Base-by-base conservation (phyloP, 2,113 vertebrate genomes). In the Mystacornis crossleyi region DNA sequence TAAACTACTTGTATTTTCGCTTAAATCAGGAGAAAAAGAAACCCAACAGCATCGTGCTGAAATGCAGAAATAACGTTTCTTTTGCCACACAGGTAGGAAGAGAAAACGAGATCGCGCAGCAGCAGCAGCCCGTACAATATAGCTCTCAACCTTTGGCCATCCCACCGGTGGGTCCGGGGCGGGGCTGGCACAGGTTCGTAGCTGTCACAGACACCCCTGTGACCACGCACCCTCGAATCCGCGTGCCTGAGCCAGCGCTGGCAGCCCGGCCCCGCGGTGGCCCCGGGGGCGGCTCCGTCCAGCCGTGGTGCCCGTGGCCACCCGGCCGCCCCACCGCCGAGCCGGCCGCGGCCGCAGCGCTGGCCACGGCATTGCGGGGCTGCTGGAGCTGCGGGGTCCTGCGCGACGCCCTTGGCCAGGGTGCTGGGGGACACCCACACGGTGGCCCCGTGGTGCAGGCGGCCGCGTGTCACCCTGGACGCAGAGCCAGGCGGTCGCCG, bases 391-490 rank as follows among this genome's bases (percentile, higher is more conserved):
- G n/a, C n/a, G n/a, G n/a, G n/a, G 10, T 53, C 53, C 43, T 2
- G 18, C 0, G 2, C 15, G 86, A 60, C 28, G 17, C 47, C 77
- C 69, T 25, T 0, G 66, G 65, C 74, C 4, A 1, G 29, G 1
- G 65, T 12, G 24, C 72, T 0, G 0, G 57, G 36, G 74, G 70
- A 34, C n/a, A 10, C 12, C 24, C 3, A 0, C 19, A 5, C 3
- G 18, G 61, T 0, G 5, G 14, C 33, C 24, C 36, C 3, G 0
- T 0, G 7, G 54, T 0, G 0, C 36, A 3, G 50, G 15, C 0
- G 0, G 70, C 79, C 3, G 0, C 0, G 1, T 61, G 66, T 67
- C 12, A 2, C 58, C 64, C 67, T 1, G 33, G 47, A 10, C 0
- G 0, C 17, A 0, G 8, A 28, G 29, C 61, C 29, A 4, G 55